Base-by-base conservation (phyloP, 2,113 vertebrate genomes). In the Castor canadensis region DNA sequence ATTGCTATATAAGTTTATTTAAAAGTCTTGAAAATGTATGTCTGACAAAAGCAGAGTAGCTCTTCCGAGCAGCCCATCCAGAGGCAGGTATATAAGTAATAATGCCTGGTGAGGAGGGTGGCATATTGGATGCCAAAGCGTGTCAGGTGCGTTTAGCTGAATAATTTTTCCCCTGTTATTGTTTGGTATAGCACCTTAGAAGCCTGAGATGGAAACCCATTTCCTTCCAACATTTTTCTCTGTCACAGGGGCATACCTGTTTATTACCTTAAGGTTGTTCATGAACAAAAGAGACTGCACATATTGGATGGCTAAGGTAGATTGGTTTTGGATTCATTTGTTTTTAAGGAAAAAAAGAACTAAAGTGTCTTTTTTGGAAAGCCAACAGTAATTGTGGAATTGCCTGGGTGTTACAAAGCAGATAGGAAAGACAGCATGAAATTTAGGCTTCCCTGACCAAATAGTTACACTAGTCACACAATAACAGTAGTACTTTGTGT, bases 1-100 rank as follows among this genome's bases (percentile, higher is more conserved):
- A 91, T 93, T 15, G 91, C 97, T 96, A 73, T 71, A 60, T 89
- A 96, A 92, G 97, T 98, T 98, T 98, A 96, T 98, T 98, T 97
- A 97, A 98, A 98, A 95, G 95, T 95, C 49, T 54, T 96, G 93
- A 95, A 97, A 98, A 98, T 96, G 81, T 82, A 82, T 80, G 97
- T 97, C 96, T 24, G 93, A 95, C 95, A 85, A 97, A 96, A 97
- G 97, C 87, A 86, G 94, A 94, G 91, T 82, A 85, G 54, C 76
- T 35, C 72, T 96, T 97, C 95, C 15, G 28, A 28, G 60, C 52
- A 9, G 64, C 79, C 91, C 85, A 90, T 87, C 94, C 93, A 35
- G 45, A 56, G 89, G 72, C 93, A 96, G 96, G 93, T 87, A 87
- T 88, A 88, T 96, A 98, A 97, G 96, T 96, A 93, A 96, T 83